phyloP scores from a whole-genome alignment of 2,888 invertebrate genomes.

The Rosalia funebris region DNA sequence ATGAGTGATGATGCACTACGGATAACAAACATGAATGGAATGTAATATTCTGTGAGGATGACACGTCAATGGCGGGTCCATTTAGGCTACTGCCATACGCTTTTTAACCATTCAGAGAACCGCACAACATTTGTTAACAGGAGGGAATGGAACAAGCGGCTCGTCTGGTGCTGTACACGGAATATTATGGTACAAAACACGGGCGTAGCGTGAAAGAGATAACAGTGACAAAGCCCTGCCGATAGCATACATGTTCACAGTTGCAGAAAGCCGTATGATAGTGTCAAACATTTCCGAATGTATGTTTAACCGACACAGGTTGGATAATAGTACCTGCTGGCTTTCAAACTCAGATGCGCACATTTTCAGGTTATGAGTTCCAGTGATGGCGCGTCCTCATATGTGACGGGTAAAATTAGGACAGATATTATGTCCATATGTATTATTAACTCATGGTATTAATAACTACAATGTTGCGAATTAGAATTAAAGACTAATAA shows the following conservation, averaged over 20 bases:
- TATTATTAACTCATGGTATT: too few relatives aligned
- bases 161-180: background rate
- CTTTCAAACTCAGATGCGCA: slow-evolving; percentile 3
- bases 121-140: background rate
- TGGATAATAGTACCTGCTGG: slow-evolving; percentile 13
- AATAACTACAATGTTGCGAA: too few relatives aligned
- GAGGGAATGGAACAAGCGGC: background rate
- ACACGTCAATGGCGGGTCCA: too few relatives aligned
- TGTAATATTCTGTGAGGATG: too few relatives aligned
- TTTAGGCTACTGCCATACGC: too few relatives aligned
- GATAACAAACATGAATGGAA: too few relatives aligned
- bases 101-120: too few relatives aligned
- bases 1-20: too few relatives aligned
- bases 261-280: slow-evolving; percentile 45
- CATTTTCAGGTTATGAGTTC: background rate
- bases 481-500: too few relatives aligned
- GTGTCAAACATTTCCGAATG: slow-evolving; percentile 41
- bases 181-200: slow-evolving; percentile 14
- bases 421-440: too few relatives aligned
- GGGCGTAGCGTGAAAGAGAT: slow-evolving; percentile 37
- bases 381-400: too few relatives aligned
- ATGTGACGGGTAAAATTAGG: too few relatives aligned
- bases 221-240: slow-evolving; percentile 34
- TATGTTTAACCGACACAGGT: slow-evolving; percentile 15
- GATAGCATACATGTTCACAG: slow-evolving; percentile 42